phyloP scores from a whole-genome alignment of 2,797 vertebrate genomes.

The Phaenicophaeus curvirostris region DNA sequence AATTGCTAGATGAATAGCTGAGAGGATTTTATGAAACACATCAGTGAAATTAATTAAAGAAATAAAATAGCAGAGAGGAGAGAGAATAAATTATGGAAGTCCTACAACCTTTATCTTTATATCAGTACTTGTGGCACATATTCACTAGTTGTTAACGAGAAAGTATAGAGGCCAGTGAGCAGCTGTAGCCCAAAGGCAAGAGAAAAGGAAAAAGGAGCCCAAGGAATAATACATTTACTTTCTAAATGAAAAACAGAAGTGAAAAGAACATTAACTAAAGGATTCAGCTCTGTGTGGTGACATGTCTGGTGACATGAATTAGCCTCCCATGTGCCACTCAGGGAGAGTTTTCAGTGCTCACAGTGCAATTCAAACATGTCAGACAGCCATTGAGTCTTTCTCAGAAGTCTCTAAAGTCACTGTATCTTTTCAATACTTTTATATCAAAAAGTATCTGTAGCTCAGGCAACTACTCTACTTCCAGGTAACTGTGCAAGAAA shows the following conservation, averaged over 20 bases:
- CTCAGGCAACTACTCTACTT: neutral
- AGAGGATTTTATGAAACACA: neutral
- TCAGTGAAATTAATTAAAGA: neutral
- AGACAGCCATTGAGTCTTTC: neutral
- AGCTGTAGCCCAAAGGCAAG: neutral
- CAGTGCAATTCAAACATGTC: neutral
- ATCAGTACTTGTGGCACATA: neutral
- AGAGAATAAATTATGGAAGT: neutral
- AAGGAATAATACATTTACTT: neutral
- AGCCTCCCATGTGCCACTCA: neutral
- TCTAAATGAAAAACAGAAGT: fast-evolving
- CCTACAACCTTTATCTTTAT: neutral
- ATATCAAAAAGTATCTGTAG: neutral
- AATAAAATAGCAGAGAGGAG: neutral
- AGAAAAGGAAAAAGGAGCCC: neutral
- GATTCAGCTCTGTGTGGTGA: neutral
- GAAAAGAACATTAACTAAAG: constrained; percentile 4
- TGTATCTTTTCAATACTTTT: neutral
- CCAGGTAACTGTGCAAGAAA: neutral
- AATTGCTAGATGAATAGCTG: neutral
- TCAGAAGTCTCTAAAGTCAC: neutral
- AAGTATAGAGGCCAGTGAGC: neutral
- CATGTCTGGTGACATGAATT: constrained; percentile 6
- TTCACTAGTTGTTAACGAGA: neutral
- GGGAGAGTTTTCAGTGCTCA: neutral